Evolutionary conservation across 2,113 vertebrate species (phyloP), one percentile per base, ranked within the genome.

Genomic region (Meles meles): DNA sequence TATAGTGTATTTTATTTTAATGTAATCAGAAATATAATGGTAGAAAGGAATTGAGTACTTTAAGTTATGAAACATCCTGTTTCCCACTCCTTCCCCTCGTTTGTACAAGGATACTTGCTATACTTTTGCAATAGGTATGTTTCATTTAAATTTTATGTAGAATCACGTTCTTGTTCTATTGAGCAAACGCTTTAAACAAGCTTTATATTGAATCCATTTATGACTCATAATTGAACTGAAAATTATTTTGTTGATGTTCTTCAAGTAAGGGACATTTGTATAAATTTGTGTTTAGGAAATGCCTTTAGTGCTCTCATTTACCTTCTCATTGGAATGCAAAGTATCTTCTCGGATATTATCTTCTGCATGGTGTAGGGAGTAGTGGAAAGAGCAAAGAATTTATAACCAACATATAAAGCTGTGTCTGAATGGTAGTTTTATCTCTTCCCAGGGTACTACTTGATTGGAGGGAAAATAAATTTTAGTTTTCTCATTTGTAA

Each of bases 281-380:
- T 90, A 90, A 93, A 86, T 82, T 81, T 31, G 5, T 74, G 21
- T n/a, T 67, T 90, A 90, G 21, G 94, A 74, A 94, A 90, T 96
- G 23, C 31, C 29, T 85, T 89, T 69, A 47, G 55, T 72, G 9
- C 29, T 67, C 29, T 87, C 34, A 55, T 85, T 93, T 94, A 90
- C 17, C 17, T 83, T 95, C 29, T 95, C 82, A 79, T 71, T 87
- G 57, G 52, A 69, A 95, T 94, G n/a, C 63, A 87, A 29, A 94
- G 67, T 79, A 13, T 47, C 52, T 34, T 86, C 47, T 15, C 23
- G 4, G n/a, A 31, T 65, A 1, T 92, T 79, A 69, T 57, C 49
- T 96, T 90, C 42, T 85, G 20, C 42, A 11, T 27, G 44, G 9
- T 25, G 1, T 84, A n/a, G 20, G 39, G 34, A 69, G 39, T 74